A percentile compares a stretch with the other conserved stretches of the same genome.
These are phyloP conservation scores for Taurulus bubalis DNA, from an alignment of 2,113 vertebrate species.

Conservation along the genomic window DNA sequence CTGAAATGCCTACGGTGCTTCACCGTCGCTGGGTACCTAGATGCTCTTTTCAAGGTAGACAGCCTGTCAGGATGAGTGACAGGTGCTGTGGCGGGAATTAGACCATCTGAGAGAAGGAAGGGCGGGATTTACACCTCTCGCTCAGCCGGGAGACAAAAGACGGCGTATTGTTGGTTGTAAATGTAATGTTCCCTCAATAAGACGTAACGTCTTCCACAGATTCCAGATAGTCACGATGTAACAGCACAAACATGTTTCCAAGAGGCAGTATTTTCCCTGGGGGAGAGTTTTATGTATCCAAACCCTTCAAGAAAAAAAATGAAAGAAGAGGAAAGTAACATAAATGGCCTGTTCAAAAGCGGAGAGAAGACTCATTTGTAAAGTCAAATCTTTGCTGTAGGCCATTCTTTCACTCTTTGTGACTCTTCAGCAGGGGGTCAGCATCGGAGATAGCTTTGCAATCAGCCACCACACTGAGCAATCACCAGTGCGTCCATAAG, in stretches of 20 bases:
- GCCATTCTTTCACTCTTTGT: conserved; percentile 62
- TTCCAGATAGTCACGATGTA: neutral
- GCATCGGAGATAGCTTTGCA: conserved; percentile 57
- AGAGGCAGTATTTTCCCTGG: neutral
- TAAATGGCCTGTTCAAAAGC: conserved; percentile 14
- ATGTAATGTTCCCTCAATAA: conserved; percentile 17
- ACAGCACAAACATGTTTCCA: neutral
- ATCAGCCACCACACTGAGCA: conserved; percentile 68
- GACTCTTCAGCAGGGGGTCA: conserved; percentile 58
- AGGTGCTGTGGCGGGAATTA: conserved; percentile 41
- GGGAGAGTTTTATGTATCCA: conserved; percentile 17
- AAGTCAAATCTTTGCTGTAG: conserved; percentile 57
- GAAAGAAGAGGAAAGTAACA: neutral
- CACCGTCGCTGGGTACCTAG: conserved; percentile 30
- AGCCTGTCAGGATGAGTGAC: conserved; percentile 66
- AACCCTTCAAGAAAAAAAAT: conserved; percentile 16
- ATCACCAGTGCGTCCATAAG: conserved; percentile 63
- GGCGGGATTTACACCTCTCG: conserved; percentile 34
- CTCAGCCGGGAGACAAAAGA: conserved; percentile 30
- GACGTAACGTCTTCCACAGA: conserved; percentile 9
- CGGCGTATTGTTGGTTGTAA: neutral
- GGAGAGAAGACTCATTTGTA: conserved; percentile 49
- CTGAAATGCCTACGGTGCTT: conserved; percentile 35
- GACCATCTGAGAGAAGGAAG: conserved; percentile 20
- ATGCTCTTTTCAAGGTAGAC: conserved; percentile 52